Evolutionary conservation across 2,888 invertebrate genomes (phyloP), one percentile per base, ranked within the genome.

Genomic region (Ophion obscuratus): DNA sequence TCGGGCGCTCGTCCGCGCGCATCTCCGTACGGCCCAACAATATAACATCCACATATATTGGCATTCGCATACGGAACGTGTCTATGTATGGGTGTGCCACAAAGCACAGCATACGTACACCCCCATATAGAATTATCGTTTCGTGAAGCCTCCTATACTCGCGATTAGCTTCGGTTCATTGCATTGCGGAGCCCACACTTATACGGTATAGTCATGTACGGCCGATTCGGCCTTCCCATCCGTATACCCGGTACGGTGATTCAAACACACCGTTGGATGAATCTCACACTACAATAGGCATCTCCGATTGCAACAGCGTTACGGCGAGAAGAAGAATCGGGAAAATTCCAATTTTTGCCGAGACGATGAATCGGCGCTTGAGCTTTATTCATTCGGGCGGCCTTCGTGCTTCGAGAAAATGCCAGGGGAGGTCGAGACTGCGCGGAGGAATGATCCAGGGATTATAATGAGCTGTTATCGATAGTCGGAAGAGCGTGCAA

Each of bases 151-250:
- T 62, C 40, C 66, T 31, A 24, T 67, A 61, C 61, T 57, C 59
- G 47, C 75, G 75, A 80, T 84, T 84, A 80, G 84, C 71, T 66
- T 67, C 66, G 71, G 71, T 76, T 71, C 84, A 76, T 80, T 66
- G 78, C 70, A 47, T 78, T 27, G n/a, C 77, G 47, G 40, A 70
- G 70, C 20, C n/a, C 24, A 61, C 61, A 66, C 66, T 36, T 31
- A 67, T 31, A 14, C 10, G 36, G 59, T 59, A 77, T 27, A 68
- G 47, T 57, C 20, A 62, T 59, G 57, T 67, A 20, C 70, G 36
- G 24, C 44, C 24, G 77, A 57, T 77, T 27, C 40, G 44, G 20
- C 67, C 27, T 77, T 31, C 24, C 24, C 77, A 59, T 67, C n/a
- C 57, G 24, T 24, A 57, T 14, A 57, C 14, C 24, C 53, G n/a